Percentiles rank a stretch among this genome's conserved stretches.
phyloP scores from a whole-genome alignment of 2,888 invertebrate genomes.

The Tachina fera region DNA sequence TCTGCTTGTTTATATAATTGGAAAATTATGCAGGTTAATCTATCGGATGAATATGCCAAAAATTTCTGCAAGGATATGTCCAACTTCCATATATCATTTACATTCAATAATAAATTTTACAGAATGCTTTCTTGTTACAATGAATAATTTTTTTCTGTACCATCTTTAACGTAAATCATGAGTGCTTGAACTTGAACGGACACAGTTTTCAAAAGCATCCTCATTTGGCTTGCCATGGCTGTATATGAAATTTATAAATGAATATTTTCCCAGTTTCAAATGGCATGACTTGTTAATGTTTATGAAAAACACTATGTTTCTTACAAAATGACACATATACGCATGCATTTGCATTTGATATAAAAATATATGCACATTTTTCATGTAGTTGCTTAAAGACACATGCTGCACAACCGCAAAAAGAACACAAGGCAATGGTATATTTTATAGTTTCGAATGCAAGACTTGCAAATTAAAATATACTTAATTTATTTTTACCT shows the following conservation, averaged over 20 bases:
- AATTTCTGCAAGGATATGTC: too few species aligned
- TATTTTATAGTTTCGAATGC: conserved; percentile 61
- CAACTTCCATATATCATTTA: too few species aligned
- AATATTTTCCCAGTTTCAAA: conserved; percentile 19
- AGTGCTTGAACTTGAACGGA: too few species aligned
- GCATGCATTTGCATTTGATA: neutral
- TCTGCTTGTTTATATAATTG: too few species aligned
- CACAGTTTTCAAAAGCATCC: too few species aligned
- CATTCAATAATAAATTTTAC: too few species aligned
- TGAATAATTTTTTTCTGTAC: too few species aligned
- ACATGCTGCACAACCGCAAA: conserved; percentile 52
- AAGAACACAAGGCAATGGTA: conserved; percentile 54
- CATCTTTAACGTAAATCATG: too few species aligned
- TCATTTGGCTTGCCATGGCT: too few species aligned
- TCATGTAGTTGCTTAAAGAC: conserved; percentile 18
- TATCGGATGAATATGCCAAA: too few species aligned
- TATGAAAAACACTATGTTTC: conserved; percentile 35
- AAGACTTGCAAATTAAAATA: conserved; percentile 33
- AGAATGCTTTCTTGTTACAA: too few species aligned
- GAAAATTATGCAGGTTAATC: too few species aligned
- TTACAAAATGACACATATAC: neutral
- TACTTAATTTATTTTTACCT: conserved; percentile 42
- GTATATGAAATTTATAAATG: conserved; percentile 51
- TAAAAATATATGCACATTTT: neutral
- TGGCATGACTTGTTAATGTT: conserved; percentile 41